Evolutionary conservation across 37 sponge, comb jelly and placozoan species (phyloP), one percentile per base, ranked within the genome.

Genomic region (Ephydatia muelleri): DNA sequence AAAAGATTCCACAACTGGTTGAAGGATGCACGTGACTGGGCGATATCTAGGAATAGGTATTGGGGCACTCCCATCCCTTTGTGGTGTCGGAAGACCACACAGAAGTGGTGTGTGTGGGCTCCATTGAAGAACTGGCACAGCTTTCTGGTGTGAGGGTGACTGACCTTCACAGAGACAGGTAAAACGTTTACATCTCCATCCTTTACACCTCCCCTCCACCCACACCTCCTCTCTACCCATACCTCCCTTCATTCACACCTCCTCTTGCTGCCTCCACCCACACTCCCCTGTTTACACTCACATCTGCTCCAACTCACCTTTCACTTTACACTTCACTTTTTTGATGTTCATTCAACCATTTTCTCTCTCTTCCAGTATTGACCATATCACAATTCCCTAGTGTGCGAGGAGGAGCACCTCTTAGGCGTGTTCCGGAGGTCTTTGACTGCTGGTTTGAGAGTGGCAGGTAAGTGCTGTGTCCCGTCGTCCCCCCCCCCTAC

Each of bases 391-490:
- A 66, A 98, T 98, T n/a, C 31, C 97, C 97, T 0, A 94, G 95
- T 57, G 35, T 39, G 57, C 86, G 86, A 21, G 99, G 99, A 12
- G 89, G 91, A 16, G 95, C 93, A 3, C 90, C 79, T 25, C 85
- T 98, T 67, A 70, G 81, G 75, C 75, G 99, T 16, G 86, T 98
- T 0, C n/a, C 94, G 0, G 97, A 96, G 76, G 99, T 98, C 77
- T 94, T 98, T 74, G 99, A 98, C 87, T 98, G 99, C 85, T 98
- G 99, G 99, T 98, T 98, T 92, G 99, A 98, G 84, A 95, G 96
- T 87, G 99, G 99, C 12, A 93, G 92, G 92, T 92, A 72, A 13
- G 76, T 25, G 8, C 32, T 37, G 38, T 49, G 38, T 81, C 69
- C 39, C 43, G 49, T 72, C 77, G 5, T 38, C 48, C 39, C 21